Conservation (phyloP, 1,140 invertebrate genomes). For the Lanistes nyassanus region DNA sequence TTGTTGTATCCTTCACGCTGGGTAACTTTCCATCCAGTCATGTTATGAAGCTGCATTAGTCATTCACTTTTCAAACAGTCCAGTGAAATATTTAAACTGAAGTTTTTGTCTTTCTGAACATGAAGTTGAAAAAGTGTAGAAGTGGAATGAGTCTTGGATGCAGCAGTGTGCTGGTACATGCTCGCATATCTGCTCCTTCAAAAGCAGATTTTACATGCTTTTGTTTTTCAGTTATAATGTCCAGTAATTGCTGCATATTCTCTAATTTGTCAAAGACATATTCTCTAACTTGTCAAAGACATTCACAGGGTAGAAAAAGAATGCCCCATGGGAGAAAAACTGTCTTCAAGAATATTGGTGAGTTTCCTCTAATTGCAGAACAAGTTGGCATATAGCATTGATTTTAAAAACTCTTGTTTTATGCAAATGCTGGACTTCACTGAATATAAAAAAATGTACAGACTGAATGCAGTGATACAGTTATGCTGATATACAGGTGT, state of each 20-base stretch:
- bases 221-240: too few relatives aligned
- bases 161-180: neutral
- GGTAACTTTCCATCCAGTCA: neutral
- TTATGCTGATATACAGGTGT: too few relatives aligned
- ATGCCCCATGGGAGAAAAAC: conserved; percentile 73
- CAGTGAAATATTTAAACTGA: too few relatives aligned
- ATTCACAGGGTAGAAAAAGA: conserved; percentile 70
- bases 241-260: neutral
- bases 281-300: conserved; percentile 45
- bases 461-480: too few relatives aligned
- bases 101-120: too few relatives aligned
- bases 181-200: neutral
- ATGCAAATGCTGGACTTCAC: too few relatives aligned
- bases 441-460: too few relatives aligned
- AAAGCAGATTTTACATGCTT: neutral
- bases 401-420: too few relatives aligned
- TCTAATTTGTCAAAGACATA: neutral
- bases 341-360: conserved; percentile 83
- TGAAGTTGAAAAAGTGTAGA: too few relatives aligned
- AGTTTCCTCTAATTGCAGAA: conserved; percentile 17
- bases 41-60: neutral
- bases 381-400: too few relatives aligned
- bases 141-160: too few relatives aligned
- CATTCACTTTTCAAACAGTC: too few relatives aligned
- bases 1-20: conserved; percentile 78